Percentiles rank a stretch among this genome's conserved stretches.
These are phyloP conservation scores for Anseranas semipalmata DNA, from an alignment of 2,113 vertebrate genomes.

Conservation along the genomic window DNA sequence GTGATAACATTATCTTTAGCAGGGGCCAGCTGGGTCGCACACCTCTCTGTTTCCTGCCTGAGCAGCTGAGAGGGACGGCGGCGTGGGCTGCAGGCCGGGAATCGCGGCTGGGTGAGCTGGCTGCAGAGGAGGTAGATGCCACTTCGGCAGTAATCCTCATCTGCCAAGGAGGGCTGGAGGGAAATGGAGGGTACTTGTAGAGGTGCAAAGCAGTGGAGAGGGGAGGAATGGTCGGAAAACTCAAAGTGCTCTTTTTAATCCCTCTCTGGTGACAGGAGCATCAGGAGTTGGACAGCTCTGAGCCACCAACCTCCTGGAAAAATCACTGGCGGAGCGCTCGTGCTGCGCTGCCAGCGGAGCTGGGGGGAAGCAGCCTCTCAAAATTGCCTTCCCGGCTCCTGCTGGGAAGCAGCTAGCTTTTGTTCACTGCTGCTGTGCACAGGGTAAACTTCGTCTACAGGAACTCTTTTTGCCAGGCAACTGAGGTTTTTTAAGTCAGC, in stretches of 20 bases:
- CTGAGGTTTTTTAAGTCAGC: not conserved
- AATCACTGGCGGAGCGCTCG: not conserved
- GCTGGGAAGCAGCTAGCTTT: not conserved
- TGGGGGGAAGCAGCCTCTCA: not conserved
- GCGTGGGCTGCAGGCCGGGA: fast-evolving
- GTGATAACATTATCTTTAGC: conserved; percentile 24
- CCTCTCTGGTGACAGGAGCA: not conserved
- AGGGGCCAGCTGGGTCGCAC: not conserved
- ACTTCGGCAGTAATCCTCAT: not conserved
- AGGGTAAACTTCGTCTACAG: not conserved
- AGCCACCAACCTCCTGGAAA: not conserved
- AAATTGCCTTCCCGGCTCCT: not conserved
- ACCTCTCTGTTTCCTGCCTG: not conserved
- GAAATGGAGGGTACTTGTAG: not conserved
- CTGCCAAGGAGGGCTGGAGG: not conserved
- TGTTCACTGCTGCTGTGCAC: fast-evolving
- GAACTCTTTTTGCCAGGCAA: not conserved
- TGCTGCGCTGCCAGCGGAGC: fast-evolving
- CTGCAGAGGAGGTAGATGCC: not conserved
- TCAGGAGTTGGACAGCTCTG: not conserved
- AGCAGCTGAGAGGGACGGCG: not conserved
- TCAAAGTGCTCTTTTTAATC: not conserved
- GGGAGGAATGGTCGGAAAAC: not conserved
- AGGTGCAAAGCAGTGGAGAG: not conserved
- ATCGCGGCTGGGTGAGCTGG: fast-evolving